Evolutionary conservation across 2,888 invertebrate genomes (phyloP), one percentile per base, ranked within the genome.

Genomic region (Ornithoptera alexandrae): DNA sequence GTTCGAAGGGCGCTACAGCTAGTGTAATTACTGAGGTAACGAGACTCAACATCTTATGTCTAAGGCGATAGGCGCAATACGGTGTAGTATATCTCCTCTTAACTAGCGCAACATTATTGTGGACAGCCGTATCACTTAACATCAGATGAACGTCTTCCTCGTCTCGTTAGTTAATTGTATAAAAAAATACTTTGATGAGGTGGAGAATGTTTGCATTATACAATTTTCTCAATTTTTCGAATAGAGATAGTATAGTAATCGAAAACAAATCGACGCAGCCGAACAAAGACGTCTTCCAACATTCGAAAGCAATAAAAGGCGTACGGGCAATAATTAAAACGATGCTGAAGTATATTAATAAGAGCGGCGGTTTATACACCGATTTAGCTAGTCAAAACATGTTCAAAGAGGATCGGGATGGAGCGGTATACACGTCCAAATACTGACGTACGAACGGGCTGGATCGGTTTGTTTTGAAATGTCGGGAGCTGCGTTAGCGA

Each of bases 391-490:
- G 88, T 91, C 92, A 91, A 88, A 91, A 91, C 87, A 90, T 87
- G 84, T 87, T 85, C 76, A 81, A 82, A 87, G 84, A 84, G 80
- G 77, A 78, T 81, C 79, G 81, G 82, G 83, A 83, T 80, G 78
- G 78, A 77, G 86, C 79, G 79, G 81, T 77, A 74, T 83, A 78
- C 77, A 77, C 79, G 86, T 84, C 82, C 76, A 81, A 81, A 81
- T 81, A 83, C 84, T 83, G 84, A 84, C 84, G 82, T 79, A 75
- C 76, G 80, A 75, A 78, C 67, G 58, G 59, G 79, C 79, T 76
- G 77, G 84, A 85, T 83, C 75, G 74, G 91, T 90, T 91, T 91
- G 87, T 91, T 91, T 91, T 88, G 85, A 91, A 84, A 91, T 84
- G 90, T 89, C 88, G 75, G 82, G 83, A 81, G 82, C 79, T 75